These are phyloP conservation scores for Alligator mississippiensis DNA, from an alignment of 2,113 vertebrate species.

Conservation along the genomic window DNA sequence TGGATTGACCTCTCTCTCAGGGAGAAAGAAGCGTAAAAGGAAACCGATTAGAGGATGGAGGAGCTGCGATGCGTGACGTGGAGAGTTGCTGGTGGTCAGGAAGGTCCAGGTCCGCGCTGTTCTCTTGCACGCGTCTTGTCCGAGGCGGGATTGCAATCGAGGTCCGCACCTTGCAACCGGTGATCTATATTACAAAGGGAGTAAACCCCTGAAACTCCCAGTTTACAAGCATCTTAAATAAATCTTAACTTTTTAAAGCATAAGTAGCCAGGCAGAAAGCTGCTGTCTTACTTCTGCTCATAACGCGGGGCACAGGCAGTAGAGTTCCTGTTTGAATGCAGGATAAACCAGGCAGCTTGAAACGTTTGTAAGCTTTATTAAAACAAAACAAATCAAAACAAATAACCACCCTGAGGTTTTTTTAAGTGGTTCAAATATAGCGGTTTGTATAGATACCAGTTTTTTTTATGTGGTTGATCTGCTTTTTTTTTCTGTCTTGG, in stretches of 20 bases:
- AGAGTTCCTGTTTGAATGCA: neutral
- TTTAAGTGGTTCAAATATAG: neutral
- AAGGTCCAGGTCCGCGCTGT: neutral
- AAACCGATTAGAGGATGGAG: neutral
- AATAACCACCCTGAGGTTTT: neutral
- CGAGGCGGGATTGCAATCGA: neutral
- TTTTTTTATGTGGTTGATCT: neutral
- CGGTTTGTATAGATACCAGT: neutral
- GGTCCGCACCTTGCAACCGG: too few relatives aligned
- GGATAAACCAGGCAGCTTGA: neutral
- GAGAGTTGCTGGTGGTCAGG: neutral
- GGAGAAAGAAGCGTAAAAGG: neutral
- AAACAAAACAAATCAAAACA: neutral
- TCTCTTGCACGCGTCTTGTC: neutral
- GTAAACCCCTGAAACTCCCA: too few relatives aligned
- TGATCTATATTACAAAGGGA: too few relatives aligned
- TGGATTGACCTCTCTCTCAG: neutral
- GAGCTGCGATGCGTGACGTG: neutral
- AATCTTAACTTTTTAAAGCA: neutral
- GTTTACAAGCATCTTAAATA: neutral
- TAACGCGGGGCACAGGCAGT: fast-evolving
- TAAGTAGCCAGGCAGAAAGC: neutral
- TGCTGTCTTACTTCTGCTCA: neutral
- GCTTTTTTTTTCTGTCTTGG: neutral
- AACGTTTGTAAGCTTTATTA: neutral